Percentiles rank a stretch among this genome's conserved stretches.
These are phyloP conservation scores for Pammene fasciana DNA, from an alignment of 2,888 invertebrate genomes.

Conservation along the genomic window DNA sequence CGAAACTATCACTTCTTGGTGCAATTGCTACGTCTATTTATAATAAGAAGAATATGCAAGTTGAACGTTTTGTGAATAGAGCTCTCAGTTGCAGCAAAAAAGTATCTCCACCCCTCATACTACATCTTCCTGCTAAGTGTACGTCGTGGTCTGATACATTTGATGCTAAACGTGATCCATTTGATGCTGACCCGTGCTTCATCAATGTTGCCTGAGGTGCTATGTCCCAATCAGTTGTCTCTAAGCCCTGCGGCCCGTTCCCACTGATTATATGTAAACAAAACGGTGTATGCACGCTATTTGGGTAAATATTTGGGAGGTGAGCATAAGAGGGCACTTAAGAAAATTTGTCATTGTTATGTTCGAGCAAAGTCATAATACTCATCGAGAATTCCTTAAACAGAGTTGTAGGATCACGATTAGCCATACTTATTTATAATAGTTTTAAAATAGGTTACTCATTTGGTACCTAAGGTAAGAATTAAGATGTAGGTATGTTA, in stretches of 20 bases:
- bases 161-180: neutral
- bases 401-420: neutral
- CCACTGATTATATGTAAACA: conserved; percentile 71
- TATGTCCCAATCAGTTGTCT: conserved; percentile 43
- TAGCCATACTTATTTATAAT: neutral
- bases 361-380: conserved; percentile 52
- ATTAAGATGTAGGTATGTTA: too few relatives aligned
- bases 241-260: conserved; percentile 52
- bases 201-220: conserved; percentile 10
- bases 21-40: neutral
- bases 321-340: conserved; percentile 73
- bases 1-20: neutral
- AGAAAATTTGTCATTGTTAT: conserved; percentile 64
- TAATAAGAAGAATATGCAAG: too few relatives aligned
- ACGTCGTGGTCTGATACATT: neutral
- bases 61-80: neutral
- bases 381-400: conserved; percentile 17
- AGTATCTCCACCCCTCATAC: neutral
- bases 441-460: neutral
- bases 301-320: conserved; percentile 70
- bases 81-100: neutral
- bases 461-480: too few relatives aligned
- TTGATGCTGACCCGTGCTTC: conserved; percentile 3
- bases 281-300: conserved; percentile 56
- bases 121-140: too few relatives aligned